These are phyloP conservation scores for Ceuthmochares aereus DNA, from an alignment of 2,113 vertebrate species.

Conservation along the genomic window DNA sequence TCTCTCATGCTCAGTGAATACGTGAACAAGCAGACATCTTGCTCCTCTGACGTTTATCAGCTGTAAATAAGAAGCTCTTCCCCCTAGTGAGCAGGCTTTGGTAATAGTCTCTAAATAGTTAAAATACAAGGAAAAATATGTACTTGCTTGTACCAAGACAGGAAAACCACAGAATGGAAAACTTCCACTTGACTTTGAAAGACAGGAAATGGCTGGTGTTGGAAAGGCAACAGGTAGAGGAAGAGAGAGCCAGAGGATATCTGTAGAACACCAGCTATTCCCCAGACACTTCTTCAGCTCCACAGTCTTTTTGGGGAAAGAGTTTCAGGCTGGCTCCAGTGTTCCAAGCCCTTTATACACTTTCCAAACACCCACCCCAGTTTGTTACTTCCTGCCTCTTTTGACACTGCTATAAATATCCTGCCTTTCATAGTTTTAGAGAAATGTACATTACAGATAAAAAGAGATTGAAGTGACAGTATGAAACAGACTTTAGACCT, in stretches of 20 bases:
- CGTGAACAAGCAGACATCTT: background rate
- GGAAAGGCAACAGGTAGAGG: slow-evolving; percentile 27
- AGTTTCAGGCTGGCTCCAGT: slow-evolving; percentile 26
- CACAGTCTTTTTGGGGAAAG: background rate
- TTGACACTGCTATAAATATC: slow-evolving; percentile 74
- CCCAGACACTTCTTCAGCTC: background rate
- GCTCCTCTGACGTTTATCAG: background rate
- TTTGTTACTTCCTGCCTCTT: slow-evolving; percentile 76
- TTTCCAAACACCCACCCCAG: slow-evolving; percentile 18
- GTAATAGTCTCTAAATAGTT: slow-evolving; percentile 15
- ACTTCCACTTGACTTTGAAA: slow-evolving; percentile 42
- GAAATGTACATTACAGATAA: slow-evolving; percentile 6
- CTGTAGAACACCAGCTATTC: slow-evolving; percentile 18
- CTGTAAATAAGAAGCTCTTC: background rate
- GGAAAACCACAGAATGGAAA: slow-evolving; percentile 34
- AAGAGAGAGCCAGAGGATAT: background rate
- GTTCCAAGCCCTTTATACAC: slow-evolving; percentile 32
- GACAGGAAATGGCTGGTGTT: slow-evolving; percentile 1
- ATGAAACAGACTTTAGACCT: background rate
- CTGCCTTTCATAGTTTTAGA: background rate
- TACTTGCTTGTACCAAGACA: background rate
- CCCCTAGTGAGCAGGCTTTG: background rate
- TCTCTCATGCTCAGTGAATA: slow-evolving; percentile 9
- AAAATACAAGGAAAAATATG: slow-evolving; percentile 10
- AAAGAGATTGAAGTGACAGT: background rate